phyloP scores from a whole-genome alignment of 2,888 invertebrate species.

The Pediacus dermestoides region DNA sequence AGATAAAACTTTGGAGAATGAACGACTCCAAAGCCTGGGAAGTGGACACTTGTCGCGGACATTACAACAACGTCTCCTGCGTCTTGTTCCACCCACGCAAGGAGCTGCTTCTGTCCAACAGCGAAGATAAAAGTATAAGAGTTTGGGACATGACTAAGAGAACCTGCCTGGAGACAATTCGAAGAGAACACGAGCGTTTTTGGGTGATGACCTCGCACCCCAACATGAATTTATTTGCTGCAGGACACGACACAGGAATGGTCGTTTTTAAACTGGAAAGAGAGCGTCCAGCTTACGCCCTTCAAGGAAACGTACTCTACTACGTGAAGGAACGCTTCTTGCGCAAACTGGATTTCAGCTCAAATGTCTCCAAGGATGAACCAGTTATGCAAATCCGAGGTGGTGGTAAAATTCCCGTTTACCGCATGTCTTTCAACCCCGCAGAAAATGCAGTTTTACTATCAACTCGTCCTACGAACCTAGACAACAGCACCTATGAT shows the following conservation, averaged over 20 bases:
- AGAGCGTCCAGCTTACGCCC: slow-evolving; percentile 93
- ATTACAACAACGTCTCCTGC: slow-evolving; percentile 99
- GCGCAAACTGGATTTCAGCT: slow-evolving; percentile 88
- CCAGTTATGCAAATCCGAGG: slow-evolving; percentile 91
- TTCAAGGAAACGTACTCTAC: slow-evolving; percentile 88
- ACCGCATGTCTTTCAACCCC: slow-evolving; percentile 94
- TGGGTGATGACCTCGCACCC: slow-evolving; percentile 97
- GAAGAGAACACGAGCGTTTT: slow-evolving; percentile 94
- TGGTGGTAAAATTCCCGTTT: slow-evolving; percentile 65
- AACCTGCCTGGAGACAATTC: slow-evolving; percentile 85
- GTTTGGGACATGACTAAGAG: slow-evolving; percentile 99
- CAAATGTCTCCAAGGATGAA: slow-evolving; percentile 87
- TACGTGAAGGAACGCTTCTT: slow-evolving; percentile 94
- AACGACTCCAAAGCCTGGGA: slow-evolving; percentile 99
- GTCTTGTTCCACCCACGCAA: slow-evolving; percentile 95
- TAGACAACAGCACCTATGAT: slow-evolving; percentile 92
- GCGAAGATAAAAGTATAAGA: slow-evolving; percentile 95
- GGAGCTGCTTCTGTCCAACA: slow-evolving; percentile 93
- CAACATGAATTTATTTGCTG: slow-evolving; percentile 92
- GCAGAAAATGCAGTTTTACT: slow-evolving; percentile 93
- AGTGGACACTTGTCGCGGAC: slow-evolving; percentile 96
- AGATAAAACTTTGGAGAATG: slow-evolving; percentile 98
- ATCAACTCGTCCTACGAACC: slow-evolving; percentile 73
- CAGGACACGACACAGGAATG: slow-evolving; percentile 99
- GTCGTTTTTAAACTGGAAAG: slow-evolving; percentile 89